Percentiles rank a stretch among this genome's conserved stretches.
Evolutionary conservation across 2,888 invertebrate species (phyloP).

Genomic region (Dicycla oo): DNA sequence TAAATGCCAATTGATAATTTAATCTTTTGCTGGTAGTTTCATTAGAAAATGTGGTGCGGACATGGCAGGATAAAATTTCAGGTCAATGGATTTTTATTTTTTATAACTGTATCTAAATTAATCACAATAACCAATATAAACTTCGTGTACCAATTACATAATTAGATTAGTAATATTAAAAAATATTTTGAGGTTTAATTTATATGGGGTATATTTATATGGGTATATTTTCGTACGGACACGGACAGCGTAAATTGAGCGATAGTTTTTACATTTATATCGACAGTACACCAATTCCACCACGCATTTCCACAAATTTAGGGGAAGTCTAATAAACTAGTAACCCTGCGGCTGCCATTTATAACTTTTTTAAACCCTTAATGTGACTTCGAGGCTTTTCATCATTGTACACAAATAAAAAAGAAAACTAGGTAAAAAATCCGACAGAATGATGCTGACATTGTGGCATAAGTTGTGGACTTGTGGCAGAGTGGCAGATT

Average conservation of each 20-base stretch:
- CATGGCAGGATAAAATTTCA: neutral
- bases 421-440: neutral
- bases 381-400: slow-evolving; percentile 24
- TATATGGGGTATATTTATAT: neutral
- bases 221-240: neutral
- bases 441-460: neutral
- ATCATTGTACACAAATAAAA: neutral
- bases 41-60: neutral
- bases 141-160: neutral
- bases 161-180: neutral
- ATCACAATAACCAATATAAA: neutral
- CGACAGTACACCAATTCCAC: neutral
- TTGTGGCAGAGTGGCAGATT: neutral
- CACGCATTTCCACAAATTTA: neutral
- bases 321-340: neutral
- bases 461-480: too few species aligned
- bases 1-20: neutral
- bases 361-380: slow-evolving; percentile 10
- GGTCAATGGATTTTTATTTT: neutral
- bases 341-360: slow-evolving; percentile 19
- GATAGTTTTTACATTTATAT: neutral
- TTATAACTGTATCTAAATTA: neutral
- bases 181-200: neutral
- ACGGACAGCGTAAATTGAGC: neutral
- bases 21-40: neutral